These are phyloP conservation scores for Lasioglossum zephyrum DNA, from an alignment of 2,888 invertebrate species.

Conservation along the genomic window DNA sequence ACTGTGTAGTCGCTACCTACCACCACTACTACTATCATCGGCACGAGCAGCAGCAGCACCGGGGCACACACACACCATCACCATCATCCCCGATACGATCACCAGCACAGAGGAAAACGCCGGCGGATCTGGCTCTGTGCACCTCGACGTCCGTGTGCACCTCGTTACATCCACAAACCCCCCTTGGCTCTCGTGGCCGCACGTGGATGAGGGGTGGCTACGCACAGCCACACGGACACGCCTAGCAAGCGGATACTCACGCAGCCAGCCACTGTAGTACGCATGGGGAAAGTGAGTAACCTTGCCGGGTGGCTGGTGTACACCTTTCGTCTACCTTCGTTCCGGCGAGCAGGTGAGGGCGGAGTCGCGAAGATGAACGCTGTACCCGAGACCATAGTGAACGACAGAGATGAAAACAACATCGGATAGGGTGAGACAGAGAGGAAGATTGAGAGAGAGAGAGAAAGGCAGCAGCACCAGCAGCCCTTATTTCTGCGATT, in stretches of 20 bases:
- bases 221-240: slow-evolving; percentile 15
- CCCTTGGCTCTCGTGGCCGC: slow-evolving; percentile 24
- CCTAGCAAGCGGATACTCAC: slow-evolving; percentile 46
- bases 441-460: neutral
- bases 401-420: slow-evolving; percentile 9
- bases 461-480: slow-evolving; percentile 10
- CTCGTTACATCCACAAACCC: slow-evolving; percentile 26
- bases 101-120: slow-evolving; percentile 49
- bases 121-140: slow-evolving; percentile 35
- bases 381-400: neutral
- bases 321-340: slow-evolving; percentile 68
- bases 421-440: slow-evolving; percentile 1
- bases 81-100: slow-evolving; percentile 27
- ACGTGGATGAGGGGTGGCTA: slow-evolving; percentile 39
- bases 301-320: slow-evolving; percentile 68
- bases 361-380: slow-evolving; percentile 57
- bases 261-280: slow-evolving; percentile 56
- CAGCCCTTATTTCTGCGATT: slow-evolving; percentile 73
- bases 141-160: slow-evolving; percentile 21
- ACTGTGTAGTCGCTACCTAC: slow-evolving; percentile 66
- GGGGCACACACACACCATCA: neutral
- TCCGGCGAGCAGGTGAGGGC: slow-evolving; percentile 68
- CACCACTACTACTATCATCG: slow-evolving; percentile 47
- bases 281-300: slow-evolving; percentile 74
- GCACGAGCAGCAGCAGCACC: slow-evolving; percentile 30